Evolutionary conservation across 1,140 invertebrate genomes (phyloP).

Genomic region (Asbolus verrucosus): DNA sequence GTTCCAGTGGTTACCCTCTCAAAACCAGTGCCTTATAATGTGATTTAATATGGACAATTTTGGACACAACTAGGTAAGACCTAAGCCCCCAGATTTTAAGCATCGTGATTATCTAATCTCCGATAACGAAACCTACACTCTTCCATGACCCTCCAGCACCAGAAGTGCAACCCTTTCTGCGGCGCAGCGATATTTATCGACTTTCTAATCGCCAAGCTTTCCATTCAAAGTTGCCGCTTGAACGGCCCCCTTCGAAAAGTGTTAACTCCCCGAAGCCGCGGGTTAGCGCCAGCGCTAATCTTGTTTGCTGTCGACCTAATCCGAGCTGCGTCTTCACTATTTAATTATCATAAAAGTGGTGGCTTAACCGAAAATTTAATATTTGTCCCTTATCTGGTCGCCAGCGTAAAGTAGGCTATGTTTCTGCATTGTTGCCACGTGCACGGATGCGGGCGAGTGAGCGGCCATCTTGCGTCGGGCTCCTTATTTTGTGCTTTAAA

Average conservation of each 20-base stretch:
- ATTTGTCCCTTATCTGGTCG: constrained; percentile 37
- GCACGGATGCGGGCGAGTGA: constrained; percentile 13
- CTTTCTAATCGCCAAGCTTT: constrained; percentile 1
- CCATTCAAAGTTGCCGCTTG: not conserved
- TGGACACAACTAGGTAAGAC: not conserved
- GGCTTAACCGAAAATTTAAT: constrained; percentile 23
- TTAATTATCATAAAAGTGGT: constrained; percentile 19
- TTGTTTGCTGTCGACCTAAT: constrained; percentile 5
- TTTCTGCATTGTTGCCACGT: constrained; percentile 36
- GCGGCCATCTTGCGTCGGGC: constrained; percentile 36
- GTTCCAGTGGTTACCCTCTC: constrained; percentile 10
- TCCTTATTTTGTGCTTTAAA: constrained; percentile 15
- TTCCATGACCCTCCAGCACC: too few relatives aligned
- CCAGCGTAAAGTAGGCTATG: constrained; percentile 37
- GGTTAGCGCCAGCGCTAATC: constrained; percentile 5
- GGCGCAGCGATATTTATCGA: not conserved
- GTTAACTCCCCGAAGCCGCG: not conserved
- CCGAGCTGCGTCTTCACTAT: not conserved
- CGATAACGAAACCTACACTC: too few relatives aligned
- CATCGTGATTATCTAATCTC: too few relatives aligned
- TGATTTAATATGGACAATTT: constrained; percentile 14
- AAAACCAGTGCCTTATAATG: constrained; percentile 22
- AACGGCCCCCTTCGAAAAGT: not conserved
- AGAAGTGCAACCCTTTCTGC: too few relatives aligned
- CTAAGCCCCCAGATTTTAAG: too few relatives aligned